Evolutionary conservation across 2,113 vertebrate species (phyloP), one percentile per base, ranked within the genome.

Genomic region (Formicarius rufipectus): DNA sequence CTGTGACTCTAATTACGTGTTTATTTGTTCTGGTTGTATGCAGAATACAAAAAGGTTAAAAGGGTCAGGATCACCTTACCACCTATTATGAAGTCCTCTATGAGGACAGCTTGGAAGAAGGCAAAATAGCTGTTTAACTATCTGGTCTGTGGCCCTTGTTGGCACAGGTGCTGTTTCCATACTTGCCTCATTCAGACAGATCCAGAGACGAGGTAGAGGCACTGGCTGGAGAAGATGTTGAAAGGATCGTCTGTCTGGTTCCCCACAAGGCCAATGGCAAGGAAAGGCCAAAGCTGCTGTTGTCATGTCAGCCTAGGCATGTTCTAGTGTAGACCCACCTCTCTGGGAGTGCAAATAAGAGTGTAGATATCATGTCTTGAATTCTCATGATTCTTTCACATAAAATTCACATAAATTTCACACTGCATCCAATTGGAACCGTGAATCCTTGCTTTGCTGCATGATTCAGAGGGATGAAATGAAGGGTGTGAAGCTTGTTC

Each of bases 361-460:
- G 15, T 10, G 24, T 80, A 79, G 72, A 59, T 72, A 39, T 84
- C 39, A 4, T 45, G n/a, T 81, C 75, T 86, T 5, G 1, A 89
- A 67, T 56, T 60, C 27, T 95, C 9, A 1, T 55, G 60, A 93
- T 89, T 90, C 80, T 60, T 84, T 79, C 15, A 44, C 60, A 21
- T 81, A 84, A 87, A 95, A 90, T 93, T 76, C 33, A 37, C 84
- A 92, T 92, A 89, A 27, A 64, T 81, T 74, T 88, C 79, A 62
- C 31, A 35, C 37, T 40, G 55, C 33, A 77, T 93, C 75, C 76
- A 90, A 1, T 68, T 87, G 76, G 59, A 92, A 90, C 35, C 33
- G 31, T 67, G 55, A 89, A 50, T 80, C 64, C 8, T 69, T 90
- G 28, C 63, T 92, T 88, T 88, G 63, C 63, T 86, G 76, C 0